Evolutionary conservation across 2,888 invertebrate species (phyloP).

Genomic region (Loripinus fragilis): DNA sequence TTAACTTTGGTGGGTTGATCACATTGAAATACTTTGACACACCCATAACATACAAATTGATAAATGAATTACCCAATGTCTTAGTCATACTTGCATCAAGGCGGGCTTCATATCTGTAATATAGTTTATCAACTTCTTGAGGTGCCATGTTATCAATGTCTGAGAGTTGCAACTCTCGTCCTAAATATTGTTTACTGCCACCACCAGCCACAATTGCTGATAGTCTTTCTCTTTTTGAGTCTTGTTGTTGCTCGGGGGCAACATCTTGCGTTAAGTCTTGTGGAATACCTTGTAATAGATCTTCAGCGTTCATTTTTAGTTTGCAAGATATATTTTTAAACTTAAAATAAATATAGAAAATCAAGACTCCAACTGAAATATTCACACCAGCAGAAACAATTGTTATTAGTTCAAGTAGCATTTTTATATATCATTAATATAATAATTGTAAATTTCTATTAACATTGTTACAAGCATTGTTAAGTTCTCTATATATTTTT

Average conservation of each 20-base stretch:
- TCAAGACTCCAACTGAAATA: conserved; percentile 26
- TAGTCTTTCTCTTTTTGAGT: neutral
- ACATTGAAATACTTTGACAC: conserved; percentile 18
- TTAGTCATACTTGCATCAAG: conserved; percentile 21
- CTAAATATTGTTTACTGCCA: conserved; percentile 39
- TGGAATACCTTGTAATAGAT: conserved; percentile 25
- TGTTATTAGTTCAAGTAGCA: conserved; percentile 35
- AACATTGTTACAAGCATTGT: too few relatives aligned
- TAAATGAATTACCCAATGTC: conserved; percentile 42
- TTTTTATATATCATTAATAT: conserved; percentile 13
- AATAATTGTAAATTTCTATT: too few relatives aligned
- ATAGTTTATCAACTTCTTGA: conserved; percentile 38
- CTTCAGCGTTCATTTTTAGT: conserved; percentile 42
- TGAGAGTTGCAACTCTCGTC: conserved; percentile 30
- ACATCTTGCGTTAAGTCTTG: conserved; percentile 29
- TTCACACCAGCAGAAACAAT: conserved; percentile 22
- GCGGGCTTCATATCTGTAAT: conserved; percentile 45
- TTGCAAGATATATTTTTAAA: conserved; percentile 28
- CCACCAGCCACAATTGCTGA: conserved; percentile 42
- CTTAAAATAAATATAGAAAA: conserved; percentile 29
- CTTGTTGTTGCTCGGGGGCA: neutral
- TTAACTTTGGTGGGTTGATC: conserved; percentile 38
- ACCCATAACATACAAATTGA: conserved; percentile 46
- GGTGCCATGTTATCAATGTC: conserved; percentile 39
- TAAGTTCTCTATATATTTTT: too few relatives aligned